Base-by-base conservation (phyloP, 2,888 invertebrate genomes). In the Hedya salicella region DNA sequence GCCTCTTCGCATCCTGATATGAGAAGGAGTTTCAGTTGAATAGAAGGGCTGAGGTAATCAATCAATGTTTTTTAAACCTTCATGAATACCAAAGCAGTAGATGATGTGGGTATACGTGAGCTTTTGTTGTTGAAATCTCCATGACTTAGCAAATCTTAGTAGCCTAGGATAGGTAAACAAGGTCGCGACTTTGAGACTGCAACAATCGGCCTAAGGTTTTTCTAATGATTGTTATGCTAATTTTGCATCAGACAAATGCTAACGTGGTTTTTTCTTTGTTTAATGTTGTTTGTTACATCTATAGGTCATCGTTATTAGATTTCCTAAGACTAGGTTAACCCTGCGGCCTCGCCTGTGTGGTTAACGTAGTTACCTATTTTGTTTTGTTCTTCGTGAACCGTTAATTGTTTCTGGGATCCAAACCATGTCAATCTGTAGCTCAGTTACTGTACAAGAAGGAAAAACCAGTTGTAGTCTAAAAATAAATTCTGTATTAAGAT, bases 211-310 rank as follows among this genome's bases (percentile, higher is more conserved):
- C 17, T 44, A 32, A 59, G 39, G 65, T 52, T 21, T 64, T 25
- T 16, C n/a, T 13, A 59, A 50, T 50, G 42, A 64, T 64, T 64
- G 25, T 59, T 46, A 52, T 65, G 59, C 52, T 39, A 59, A 59
- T 65, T 59, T 42, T 25, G n/a, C 39, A 17, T 46, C 57, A 8
- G 32, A 57, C 30, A 8, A 56, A 56, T 56, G 46, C 36, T 39
- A 36, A 6, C 9, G 6, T 53, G 30, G 46, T 39, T 65, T 65
- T 60, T 60, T 60, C 52, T 53, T 53, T 50, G 56, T 57, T 46
- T 14, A 42, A 25, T 42, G 49, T 30, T 11, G 25, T 40, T 50
- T 19, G 14, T 42, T 17, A 40, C 14, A 9, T 21, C 16, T 39
- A 17, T 53, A 53, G 21, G 30, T 11, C 14, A 9, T 48, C n/a